These are phyloP conservation scores for Tyria jacobaeae DNA, from an alignment of 2,888 invertebrate species.

Conservation along the genomic window DNA sequence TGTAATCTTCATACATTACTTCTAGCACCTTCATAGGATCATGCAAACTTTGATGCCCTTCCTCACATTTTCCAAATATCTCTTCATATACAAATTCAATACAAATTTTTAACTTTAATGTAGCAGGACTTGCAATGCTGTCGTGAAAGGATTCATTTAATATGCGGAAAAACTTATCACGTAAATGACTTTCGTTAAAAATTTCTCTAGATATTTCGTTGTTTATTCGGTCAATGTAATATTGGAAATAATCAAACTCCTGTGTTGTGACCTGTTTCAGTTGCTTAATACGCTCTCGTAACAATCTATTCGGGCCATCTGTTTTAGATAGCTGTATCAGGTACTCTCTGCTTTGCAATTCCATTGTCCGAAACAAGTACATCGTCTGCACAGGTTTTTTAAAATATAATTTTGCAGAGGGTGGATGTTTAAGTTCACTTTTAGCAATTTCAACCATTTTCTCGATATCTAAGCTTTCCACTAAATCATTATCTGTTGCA, in stretches of 20 bases:
- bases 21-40: constrained; percentile 83
- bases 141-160: constrained; percentile 76
- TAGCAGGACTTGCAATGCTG: constrained; percentile 74
- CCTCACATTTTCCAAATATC: constrained; percentile 80
- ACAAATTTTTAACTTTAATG: constrained; percentile 78
- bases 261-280: constrained; percentile 68
- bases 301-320: constrained; percentile 65
- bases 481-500: constrained; percentile 75
- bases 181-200: constrained; percentile 72
- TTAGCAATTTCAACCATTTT: constrained; percentile 74
- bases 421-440: constrained; percentile 69
- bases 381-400: constrained; percentile 73
- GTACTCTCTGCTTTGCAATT: constrained; percentile 81
- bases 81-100: constrained; percentile 82
- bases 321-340: constrained; percentile 76
- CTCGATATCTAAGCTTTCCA: constrained; percentile 76
- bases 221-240: constrained; percentile 74
- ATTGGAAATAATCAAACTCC: constrained; percentile 79
- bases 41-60: constrained; percentile 75
- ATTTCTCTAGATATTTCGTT: constrained; percentile 71
- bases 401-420: constrained; percentile 68
- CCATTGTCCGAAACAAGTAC: constrained; percentile 77
- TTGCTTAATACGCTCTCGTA: constrained; percentile 71
- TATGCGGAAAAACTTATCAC: constrained; percentile 78
- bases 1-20: constrained; percentile 80